phyloP scores from a whole-genome alignment of 2,113 vertebrate genomes.

The Lagopus leucura region DNA sequence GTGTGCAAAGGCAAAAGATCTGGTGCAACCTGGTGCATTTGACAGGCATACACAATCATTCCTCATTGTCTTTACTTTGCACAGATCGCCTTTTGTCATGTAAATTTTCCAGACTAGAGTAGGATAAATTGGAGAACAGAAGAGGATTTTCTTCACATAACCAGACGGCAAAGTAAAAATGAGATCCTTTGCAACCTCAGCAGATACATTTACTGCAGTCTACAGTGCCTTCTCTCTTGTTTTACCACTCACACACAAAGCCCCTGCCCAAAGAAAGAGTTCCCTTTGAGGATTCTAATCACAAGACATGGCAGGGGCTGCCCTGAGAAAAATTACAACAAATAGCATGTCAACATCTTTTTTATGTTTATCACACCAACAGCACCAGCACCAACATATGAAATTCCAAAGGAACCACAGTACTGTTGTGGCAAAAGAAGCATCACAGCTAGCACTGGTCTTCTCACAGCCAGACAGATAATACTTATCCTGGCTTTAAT shows the following conservation, averaged over 20 bases:
- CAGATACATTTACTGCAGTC: not conserved
- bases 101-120: not conserved
- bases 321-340: not conserved
- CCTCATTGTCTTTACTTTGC: not conserved
- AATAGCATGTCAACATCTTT: not conserved
- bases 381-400: accelerated
- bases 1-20: not conserved
- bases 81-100: not conserved
- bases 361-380: not conserved
- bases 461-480: not conserved
- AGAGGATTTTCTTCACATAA: not conserved
- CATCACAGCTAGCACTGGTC: not conserved
- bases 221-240: not conserved
- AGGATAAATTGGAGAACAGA: not conserved
- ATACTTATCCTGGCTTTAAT: not conserved
- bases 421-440: not conserved
- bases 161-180: not conserved
- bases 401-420: not conserved
- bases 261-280: not conserved
- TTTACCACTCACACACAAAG: not conserved
- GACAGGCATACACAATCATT: not conserved
- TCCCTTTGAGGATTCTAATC: not conserved
- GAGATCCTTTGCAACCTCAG: not conserved
- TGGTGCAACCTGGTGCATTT: not conserved
- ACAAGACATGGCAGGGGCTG: not conserved